Conservation (phyloP, 2,797 vertebrate genomes). For the Microchirus variegatus region DNA sequence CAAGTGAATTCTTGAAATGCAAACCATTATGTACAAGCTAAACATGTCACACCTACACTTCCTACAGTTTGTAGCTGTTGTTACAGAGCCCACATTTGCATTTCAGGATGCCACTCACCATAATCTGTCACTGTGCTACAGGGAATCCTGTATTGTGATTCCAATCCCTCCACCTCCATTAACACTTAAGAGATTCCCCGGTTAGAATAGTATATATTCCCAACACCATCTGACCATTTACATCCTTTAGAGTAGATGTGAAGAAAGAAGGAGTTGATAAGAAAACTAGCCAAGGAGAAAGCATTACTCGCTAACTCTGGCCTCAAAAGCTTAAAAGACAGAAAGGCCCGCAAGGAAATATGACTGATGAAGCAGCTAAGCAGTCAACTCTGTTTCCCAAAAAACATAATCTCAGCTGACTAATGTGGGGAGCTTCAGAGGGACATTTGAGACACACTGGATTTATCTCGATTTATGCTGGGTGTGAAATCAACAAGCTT, state of each 20-base stretch:
- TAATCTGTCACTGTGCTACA: not conserved
- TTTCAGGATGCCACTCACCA: slow-evolving; percentile 1
- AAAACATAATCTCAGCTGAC: slow-evolving; percentile 49
- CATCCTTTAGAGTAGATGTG: slow-evolving; percentile 15
- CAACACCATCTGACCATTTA: slow-evolving; percentile 27
- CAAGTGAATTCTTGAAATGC: too few species aligned
- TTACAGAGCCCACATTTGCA: not conserved
- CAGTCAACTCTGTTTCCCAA: slow-evolving; percentile 28
- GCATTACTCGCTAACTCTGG: slow-evolving; percentile 30
- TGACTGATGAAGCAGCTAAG: slow-evolving; percentile 56
- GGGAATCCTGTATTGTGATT: slow-evolving; percentile 6
- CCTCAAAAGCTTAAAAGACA: slow-evolving; percentile 42
- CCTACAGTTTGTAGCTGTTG: not conserved
- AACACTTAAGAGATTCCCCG: slow-evolving; percentile 12
- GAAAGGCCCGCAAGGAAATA: slow-evolving; percentile 37
- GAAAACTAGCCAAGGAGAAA: slow-evolving; percentile 1
- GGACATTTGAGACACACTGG: slow-evolving; percentile 45
- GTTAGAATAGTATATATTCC: slow-evolving; percentile 12
- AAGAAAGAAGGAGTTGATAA: not conserved
- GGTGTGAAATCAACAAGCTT: slow-evolving; percentile 64
- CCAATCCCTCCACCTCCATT: slow-evolving; percentile 10
- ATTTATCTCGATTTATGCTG: slow-evolving; percentile 56
- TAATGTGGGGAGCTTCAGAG: slow-evolving; percentile 45
- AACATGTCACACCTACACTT: too few species aligned
- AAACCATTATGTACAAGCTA: not conserved